Percentiles rank a stretch among this genome's conserved stretches.
Evolutionary conservation across 2,113 vertebrate species (phyloP).

Genomic region (Colaptes auratus): DNA sequence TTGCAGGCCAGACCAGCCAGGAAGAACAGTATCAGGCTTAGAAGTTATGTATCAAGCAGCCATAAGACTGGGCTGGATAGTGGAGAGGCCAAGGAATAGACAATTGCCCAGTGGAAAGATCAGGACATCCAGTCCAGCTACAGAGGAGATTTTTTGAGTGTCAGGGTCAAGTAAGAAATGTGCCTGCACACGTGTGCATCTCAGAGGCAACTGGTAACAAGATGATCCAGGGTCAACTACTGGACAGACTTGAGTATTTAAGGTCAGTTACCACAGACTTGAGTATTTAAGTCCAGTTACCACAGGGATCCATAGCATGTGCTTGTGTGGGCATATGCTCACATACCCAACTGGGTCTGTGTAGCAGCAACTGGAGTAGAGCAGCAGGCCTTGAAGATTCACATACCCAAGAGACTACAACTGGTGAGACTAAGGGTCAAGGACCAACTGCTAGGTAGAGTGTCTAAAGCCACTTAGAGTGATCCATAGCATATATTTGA

Average conservation of each 20-base stretch:
- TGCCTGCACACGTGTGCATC: fast-evolving
- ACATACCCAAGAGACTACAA: not conserved
- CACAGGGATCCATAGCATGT: not conserved
- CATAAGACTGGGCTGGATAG: fast-evolving
- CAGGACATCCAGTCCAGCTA: not conserved
- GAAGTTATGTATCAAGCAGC: not conserved
- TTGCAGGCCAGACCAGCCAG: not conserved
- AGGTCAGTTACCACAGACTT: not conserved
- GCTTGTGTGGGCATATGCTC: fast-evolving
- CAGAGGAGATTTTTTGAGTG: not conserved
- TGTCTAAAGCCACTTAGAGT: not conserved
- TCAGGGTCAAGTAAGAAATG: not conserved
- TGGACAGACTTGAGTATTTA: not conserved
- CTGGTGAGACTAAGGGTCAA: not conserved
- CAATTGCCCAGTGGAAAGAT: not conserved
- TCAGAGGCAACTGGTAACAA: not conserved
- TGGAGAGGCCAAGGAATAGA: not conserved
- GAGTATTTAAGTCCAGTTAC: not conserved
- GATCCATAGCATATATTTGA: not conserved
- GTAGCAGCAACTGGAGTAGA: not conserved
- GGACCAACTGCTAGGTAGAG: not conserved
- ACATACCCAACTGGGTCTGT: not conserved
- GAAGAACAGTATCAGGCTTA: not conserved
- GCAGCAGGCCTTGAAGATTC: not conserved
- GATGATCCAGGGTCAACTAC: not conserved